phyloP scores from a whole-genome alignment of 2,797 vertebrate species.

The Sphenopsis melanotis region DNA sequence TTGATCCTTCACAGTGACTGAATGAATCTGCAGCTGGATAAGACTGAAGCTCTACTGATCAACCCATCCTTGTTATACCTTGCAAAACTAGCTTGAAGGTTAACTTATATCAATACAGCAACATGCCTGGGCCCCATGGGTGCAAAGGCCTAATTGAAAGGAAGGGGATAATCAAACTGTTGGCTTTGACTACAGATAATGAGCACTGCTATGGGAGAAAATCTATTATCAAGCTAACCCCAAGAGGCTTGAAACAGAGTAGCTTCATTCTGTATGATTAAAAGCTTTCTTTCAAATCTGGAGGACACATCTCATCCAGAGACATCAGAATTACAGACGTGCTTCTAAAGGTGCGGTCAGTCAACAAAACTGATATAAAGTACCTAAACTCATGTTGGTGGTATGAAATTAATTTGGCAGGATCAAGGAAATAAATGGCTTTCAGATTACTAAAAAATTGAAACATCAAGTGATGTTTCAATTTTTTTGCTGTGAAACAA shows the following conservation, averaged over 20 bases:
- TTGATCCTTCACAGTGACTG: not conserved
- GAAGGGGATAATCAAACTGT: constrained; percentile 47
- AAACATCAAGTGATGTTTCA: not conserved
- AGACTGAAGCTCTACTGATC: not conserved
- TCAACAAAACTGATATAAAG: not conserved
- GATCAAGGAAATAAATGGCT: not conserved
- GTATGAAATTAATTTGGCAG: not conserved
- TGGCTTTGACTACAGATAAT: constrained; percentile 62
- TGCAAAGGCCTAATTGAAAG: constrained; percentile 60
- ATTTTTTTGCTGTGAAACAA: not conserved
- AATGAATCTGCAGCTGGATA: not conserved
- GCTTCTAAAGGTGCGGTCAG: not conserved
- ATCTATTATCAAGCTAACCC: constrained; percentile 50
- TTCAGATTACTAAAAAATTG: not conserved
- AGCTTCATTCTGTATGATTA: constrained; percentile 12
- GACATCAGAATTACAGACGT: not conserved
- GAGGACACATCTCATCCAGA: not conserved
- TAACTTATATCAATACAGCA: not conserved
- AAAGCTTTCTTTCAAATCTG: not conserved
- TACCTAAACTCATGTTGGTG: not conserved
- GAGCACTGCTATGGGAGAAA: constrained; percentile 42
- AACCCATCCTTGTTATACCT: not conserved
- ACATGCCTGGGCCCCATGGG: not conserved
- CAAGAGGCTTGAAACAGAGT: not conserved
- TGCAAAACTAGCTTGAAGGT: constrained; percentile 46